Base-by-base conservation (phyloP, 2,888 invertebrate species). In the Acanthoscelides obtectus region DNA sequence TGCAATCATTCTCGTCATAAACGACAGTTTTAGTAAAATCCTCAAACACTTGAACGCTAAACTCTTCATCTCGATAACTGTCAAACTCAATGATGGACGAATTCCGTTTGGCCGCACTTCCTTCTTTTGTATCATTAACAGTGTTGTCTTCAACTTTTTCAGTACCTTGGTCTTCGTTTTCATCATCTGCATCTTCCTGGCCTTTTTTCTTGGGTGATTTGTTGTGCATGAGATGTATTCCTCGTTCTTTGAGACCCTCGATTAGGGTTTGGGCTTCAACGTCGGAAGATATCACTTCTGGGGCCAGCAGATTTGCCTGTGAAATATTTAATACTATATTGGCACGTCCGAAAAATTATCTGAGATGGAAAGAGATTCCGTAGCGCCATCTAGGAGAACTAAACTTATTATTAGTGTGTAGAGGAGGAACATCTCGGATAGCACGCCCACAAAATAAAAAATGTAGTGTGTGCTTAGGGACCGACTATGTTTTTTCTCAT, bases 141-240 rank as follows among this genome's bases (percentile, higher is more conserved):
- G 20, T 8, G 6, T 19, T 45, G 66, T 1, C n/a, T 1, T 3
- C 2, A 64, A 45, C 27, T 22, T 17, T 19, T 66, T 25, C 25
- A 17, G 5, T 12, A 45, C 17, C 20, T 20, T 20, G 22, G 19
- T 3, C 27, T 66, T 20, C 20, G 20, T 64, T 20, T 2, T 22
- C 22, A 45, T 45, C 45, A 1, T 45, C 45, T 45, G 45, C 12
- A 12, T 45, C 45, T 27, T 70, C 45, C 64, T 65, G 66, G 20
- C 27, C 22, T 25, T 66, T 66, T 66, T 72, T 80, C 65, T 74
- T 75, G 20, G 79, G 78, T 0, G 79, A 73, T 71, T 80, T 81
- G 25, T 83, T 84, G 0, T 80, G 83, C 69, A 84, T 75, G 64
- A 85, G 77, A 78, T 82, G 82, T 68, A 85, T 84, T 3, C 85